Base-by-base conservation (phyloP, 2,113 vertebrate genomes). In the Stigmatopora argus region DNA sequence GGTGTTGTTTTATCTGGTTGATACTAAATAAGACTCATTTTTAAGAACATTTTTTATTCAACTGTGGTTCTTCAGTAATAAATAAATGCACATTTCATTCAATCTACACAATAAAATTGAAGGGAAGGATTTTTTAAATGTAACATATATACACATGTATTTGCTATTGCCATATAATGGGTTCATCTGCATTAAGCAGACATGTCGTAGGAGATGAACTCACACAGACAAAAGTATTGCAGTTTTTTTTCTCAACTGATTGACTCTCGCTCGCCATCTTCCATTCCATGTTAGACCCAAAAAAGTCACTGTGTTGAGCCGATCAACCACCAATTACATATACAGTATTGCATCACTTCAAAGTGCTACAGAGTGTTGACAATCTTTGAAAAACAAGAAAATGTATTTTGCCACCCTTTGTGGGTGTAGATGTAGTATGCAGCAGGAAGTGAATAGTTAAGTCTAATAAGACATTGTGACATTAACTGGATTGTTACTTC, bases 291-390 rank as follows among this genome's bases (percentile, higher is more conserved):
- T 62, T 48, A 57, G 46, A 18, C 61, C 47, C 23, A 79, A 63
- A 78, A 73, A 83, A 72, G 60, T 78, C 71, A 73, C 49, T 73
- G 61, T 60, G 67, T 81, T 83, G 86, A 90, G 83, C 79, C 87
- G 87, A 89, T 87, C 70, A 82, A 83, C 82, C 76, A 75, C 57
- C 82, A 81, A 83, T 77, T 80, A 85, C 73, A 89, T 82, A 80
- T 83, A 86, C 67, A 83, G 83, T 91, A 91, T 92, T 90, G 91
- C 90, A 88, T 91, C 87, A 90, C 84, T 87, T 90, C 83, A 91
- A 91, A 89, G 89, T 90, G 90, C 90, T 90, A 87, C 87, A 84
- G 78, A 88, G 69, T 86, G 80, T 71, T 70, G 34, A 84, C 81
- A 78, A 85, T 88, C 79, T 79, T 74, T 57, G 73, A 70, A 84